Base-by-base conservation (phyloP, 2,113 vertebrate species). In the Ophiodon elongatus region DNA sequence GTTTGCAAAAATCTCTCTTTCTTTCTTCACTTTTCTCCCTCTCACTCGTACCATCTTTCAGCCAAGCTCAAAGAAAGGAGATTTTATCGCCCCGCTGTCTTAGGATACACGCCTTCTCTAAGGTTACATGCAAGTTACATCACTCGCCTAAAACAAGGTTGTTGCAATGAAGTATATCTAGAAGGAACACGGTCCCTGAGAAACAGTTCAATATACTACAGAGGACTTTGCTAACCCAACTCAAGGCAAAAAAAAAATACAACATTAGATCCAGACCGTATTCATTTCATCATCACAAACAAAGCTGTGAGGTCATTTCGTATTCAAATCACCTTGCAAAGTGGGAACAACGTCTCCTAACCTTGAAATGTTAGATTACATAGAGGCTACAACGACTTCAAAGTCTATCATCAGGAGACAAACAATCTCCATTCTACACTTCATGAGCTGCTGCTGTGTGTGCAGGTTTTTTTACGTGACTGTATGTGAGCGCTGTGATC, bases 71-170 rank as follows among this genome's bases (percentile, higher is more conserved):
- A 92, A 93, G 91, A 94, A 92, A 91, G 78, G 73, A 91, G 89
- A 93, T 93, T 91, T 88, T 88, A 93, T 92, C 89, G 85, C 91
- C 88, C 91, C 69, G n/a, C 84, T 85, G 92, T 92, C 86, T 94
- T 84, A 76, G 39, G 80, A 88, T 89, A 73, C 84, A 68, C 87
- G 85, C 78, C 85, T 91, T 94, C 84, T 89, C 89, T 84, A 77
- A 89, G 81, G 90, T 95, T 95, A 88, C 94, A 91, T 70, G 73
- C 83, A 76, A 80, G 89, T 95, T 95, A 94, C 94, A 95, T 95
- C 95, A 95, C 93, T 93, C 73, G 84, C 91, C 79, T 89, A 85
- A 86, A 92, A 93, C 92, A 89, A 90, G 89, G 89, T 90, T 89
- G 92, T 87, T 93, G 90, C 91, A 91, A 76, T 73, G 88, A 92